Evolutionary conservation across 1,140 invertebrate species (phyloP).

Genomic region (Oscheius sp.): DNA sequence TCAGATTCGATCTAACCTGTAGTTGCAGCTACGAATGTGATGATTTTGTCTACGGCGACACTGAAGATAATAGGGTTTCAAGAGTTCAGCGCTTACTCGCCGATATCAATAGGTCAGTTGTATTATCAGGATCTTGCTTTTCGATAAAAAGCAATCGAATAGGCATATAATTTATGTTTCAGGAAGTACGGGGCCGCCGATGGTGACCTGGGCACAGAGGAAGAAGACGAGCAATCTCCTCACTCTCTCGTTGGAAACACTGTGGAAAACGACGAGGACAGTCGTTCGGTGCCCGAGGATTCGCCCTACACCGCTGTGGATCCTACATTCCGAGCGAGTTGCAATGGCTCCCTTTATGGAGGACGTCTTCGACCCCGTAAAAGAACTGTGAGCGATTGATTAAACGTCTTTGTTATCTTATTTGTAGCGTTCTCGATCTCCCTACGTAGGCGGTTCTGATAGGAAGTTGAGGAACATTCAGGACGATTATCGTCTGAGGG

Average conservation of each 20-base stretch:
- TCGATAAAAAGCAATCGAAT: too few relatives aligned
- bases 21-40: constrained; percentile 5
- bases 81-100: too few relatives aligned
- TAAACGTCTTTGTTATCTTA: neutral
- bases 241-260: neutral
- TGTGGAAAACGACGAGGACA: constrained; percentile 4
- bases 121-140: too few relatives aligned
- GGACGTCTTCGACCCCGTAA: neutral
- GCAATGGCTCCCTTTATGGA: neutral
- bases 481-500: neutral
- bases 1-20: neutral
- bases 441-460: neutral
- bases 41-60: neutral
- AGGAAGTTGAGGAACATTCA: neutral
- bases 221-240: constrained; percentile 3
- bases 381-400: neutral
- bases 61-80: neutral
- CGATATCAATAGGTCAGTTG: too few relatives aligned
- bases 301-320: neutral
- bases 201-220: constrained; percentile 5
- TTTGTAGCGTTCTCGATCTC: neutral
- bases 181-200: neutral
- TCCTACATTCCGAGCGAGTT: too few relatives aligned
- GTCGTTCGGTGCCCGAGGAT: constrained; percentile 7
- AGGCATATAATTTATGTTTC: too few relatives aligned